Evolutionary conservation across 2,888 invertebrate genomes (phyloP).

Genomic region (Caenorhabditis imperialis): DNA sequence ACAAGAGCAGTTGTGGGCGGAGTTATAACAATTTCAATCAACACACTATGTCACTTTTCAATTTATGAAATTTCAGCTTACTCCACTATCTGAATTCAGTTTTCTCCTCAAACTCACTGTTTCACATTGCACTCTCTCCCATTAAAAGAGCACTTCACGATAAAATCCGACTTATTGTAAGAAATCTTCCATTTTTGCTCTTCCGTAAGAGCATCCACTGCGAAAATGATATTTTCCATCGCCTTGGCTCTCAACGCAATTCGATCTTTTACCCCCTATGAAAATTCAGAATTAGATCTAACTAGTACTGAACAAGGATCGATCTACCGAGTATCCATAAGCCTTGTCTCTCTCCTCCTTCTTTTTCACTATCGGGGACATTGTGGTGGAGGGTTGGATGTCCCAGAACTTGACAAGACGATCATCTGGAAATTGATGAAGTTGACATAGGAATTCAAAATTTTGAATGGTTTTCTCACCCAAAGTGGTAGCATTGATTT

Average conservation of each 20-base stretch:
- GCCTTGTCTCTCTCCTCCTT: conserved; percentile 72
- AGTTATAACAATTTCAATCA: no score
- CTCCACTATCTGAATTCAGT: no score
- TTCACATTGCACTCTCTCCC: conserved; percentile 76
- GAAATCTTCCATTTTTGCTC: conserved; percentile 59
- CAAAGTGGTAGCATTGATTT: conserved; percentile 50
- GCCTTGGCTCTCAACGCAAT: conserved; percentile 76
- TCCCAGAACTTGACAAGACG: conserved; percentile 75
- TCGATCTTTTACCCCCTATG: conserved; percentile 75
- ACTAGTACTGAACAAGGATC: not conserved
- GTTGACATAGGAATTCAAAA: no score
- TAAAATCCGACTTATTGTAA: conserved; percentile 70
- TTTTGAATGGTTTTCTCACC: no score
- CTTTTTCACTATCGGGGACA: conserved; percentile 66
- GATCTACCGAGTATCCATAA: conserved; percentile 65
- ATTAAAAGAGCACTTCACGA: conserved; percentile 77
- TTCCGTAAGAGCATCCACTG: conserved; percentile 71
- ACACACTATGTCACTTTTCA: no score
- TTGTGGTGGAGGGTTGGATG: conserved; percentile 64
- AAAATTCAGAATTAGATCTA: conserved; percentile 9
- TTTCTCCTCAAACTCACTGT: conserved; percentile 69
- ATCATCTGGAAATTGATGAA: conserved; percentile 59
- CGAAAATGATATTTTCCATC: conserved; percentile 76
- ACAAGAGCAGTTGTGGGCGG: no score
- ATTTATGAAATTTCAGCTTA: no score